These are phyloP conservation scores for Epizoanthus scotinus DNA, from an alignment of 92 coral and sea anemone species.

Conservation along the genomic window DNA sequence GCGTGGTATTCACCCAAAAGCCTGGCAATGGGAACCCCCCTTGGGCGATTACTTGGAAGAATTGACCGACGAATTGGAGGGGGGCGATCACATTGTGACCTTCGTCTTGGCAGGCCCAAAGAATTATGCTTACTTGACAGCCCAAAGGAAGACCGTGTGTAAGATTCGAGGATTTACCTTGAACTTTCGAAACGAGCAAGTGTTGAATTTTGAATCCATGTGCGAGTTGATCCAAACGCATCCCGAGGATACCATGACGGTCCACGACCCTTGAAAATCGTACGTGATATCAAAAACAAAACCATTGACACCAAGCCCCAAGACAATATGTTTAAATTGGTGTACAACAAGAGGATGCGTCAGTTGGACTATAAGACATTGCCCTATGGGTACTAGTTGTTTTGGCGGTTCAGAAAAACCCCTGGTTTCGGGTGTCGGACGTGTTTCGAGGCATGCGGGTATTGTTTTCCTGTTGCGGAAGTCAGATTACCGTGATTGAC, in stretches of 20 bases:
- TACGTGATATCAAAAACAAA: constrained; percentile 4
- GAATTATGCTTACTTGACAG: constrained; percentile 26
- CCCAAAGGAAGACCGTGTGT: constrained; percentile 7
- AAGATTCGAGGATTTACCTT: constrained; percentile 36
- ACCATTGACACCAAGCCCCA: neutral
- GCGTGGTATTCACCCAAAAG: constrained; percentile 6
- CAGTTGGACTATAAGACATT: constrained; percentile 2
- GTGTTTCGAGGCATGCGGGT: too few relatives aligned
- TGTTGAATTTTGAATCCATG: constrained; percentile 24
- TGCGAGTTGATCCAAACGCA: constrained; percentile 4
- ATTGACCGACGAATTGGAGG: neutral
- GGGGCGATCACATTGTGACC: too few relatives aligned
- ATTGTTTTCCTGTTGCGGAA: too few relatives aligned
- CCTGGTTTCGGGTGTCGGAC: too few relatives aligned
- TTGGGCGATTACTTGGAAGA: neutral
- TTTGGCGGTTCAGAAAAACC: neutral
- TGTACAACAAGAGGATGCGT: constrained; percentile 12
- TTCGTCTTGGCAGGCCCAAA: constrained; percentile 30
- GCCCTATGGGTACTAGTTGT: constrained; percentile 15
- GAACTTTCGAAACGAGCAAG: constrained; percentile 20
- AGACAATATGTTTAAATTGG: constrained; percentile 3
- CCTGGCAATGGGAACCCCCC: constrained; percentile 11
- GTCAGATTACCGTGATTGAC: too few relatives aligned
- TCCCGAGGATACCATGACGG: neutral
- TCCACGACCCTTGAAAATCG: constrained; percentile 7